Evolutionary conservation across 2,888 invertebrate species (phyloP), one percentile per base, ranked within the genome.

Genomic region (Yponomeuta malinellus): DNA sequence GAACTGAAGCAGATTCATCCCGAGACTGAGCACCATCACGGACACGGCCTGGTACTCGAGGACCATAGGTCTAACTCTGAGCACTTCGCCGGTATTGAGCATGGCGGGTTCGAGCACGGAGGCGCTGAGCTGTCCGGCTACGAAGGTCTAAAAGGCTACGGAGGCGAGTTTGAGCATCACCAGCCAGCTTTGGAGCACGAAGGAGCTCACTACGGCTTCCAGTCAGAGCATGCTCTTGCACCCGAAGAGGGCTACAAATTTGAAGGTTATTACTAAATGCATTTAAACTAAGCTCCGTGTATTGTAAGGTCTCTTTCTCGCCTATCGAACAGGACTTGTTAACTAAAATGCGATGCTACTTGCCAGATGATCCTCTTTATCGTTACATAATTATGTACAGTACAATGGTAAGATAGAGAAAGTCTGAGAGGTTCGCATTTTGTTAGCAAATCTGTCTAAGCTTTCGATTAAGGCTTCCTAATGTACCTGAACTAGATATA

Each of bases 1-100:
- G 93, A 93, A 78, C 80, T 94, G 77, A 94, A 94, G 78, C 88
- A 89, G 74, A 87, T 94, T 76, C 94, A 94, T 79, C 94, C 94
- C 2, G 93, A 94, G 81, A 93, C 93, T 12, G 90, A 94, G 76
- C 93, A 94, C 76, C 87, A 84, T 66, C 93, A 94, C 75, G 93
- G 94, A 31, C 90, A 93, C 66, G 94, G 94, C 70, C 81, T 94
- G 15, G 94, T 94, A 10, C 86, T 94, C 23, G 94, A 94, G 81
- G 93, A 94, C 77, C 93, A 94, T 78, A 91, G 92, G 68, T 81
- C 88, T 37, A 83, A 92, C 75, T 86, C 86, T 59, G 89, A 90
- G 65, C 89, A 92, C 23, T 79, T 82, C 43, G 82, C 81, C 10
- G 76, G 76, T 29, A 75, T 80, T 4, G 79, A 81, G 29, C 83